phyloP scores from a whole-genome alignment of 2,113 vertebrate genomes.

The Trogon melanurus region DNA sequence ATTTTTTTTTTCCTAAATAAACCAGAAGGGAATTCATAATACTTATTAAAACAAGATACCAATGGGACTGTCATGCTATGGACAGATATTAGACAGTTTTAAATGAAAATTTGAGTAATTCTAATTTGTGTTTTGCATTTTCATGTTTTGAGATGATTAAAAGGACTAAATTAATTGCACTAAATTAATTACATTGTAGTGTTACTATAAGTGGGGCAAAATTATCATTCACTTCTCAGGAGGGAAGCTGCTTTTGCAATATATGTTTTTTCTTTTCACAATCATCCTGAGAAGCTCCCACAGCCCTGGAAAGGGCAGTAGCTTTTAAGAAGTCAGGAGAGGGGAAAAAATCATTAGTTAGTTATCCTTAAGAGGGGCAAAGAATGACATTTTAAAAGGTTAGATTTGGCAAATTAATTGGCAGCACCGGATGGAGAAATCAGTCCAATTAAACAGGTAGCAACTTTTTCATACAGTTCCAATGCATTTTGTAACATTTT shows the following conservation, averaged over 20 bases:
- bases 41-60: not conserved
- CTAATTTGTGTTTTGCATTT: not conserved
- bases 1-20: not conserved
- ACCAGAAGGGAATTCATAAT: not conserved
- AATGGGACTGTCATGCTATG: not conserved
- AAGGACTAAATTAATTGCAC: not conserved
- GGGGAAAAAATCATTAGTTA: conserved; percentile 24
- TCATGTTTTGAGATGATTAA: conserved; percentile 25
- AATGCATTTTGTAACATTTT: not conserved
- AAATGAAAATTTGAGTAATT: conserved; percentile 4
- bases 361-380: conserved; percentile 41
- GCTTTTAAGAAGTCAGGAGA: conserved; percentile 19
- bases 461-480: not conserved
- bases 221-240: not conserved
- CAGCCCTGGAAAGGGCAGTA: not conserved
- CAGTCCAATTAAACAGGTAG: not conserved
- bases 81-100: not conserved
- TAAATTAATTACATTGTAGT: not conserved
- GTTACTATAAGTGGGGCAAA: not conserved
- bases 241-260: not conserved
- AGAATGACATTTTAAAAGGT: conserved; percentile 73
- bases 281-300: not conserved
- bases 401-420: conserved; percentile 73
- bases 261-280: not conserved
- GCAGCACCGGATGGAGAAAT: conserved; percentile 60